These are phyloP conservation scores for Acrobasis consociella DNA, from an alignment of 2,888 invertebrate genomes.

Conservation along the genomic window DNA sequence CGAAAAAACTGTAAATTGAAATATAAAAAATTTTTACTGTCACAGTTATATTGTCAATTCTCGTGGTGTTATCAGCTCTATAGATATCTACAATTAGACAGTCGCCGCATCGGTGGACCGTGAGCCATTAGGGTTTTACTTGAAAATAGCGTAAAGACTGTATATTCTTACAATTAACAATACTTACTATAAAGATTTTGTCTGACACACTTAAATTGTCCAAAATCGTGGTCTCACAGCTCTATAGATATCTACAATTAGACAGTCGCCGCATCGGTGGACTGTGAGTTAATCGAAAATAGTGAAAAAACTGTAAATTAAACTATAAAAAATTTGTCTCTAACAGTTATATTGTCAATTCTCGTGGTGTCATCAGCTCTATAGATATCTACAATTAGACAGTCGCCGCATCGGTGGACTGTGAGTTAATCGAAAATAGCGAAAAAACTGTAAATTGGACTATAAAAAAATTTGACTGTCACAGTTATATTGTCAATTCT, in stretches of 20 bases:
- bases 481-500: not conserved
- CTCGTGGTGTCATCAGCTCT: conserved; percentile 50
- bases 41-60: not conserved
- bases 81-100: conserved; percentile 35
- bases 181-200: no score
- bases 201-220: not conserved
- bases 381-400: conserved; percentile 35
- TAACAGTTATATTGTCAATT: not conserved
- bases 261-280: conserved; percentile 76
- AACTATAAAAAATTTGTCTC: conserved; percentile 23
- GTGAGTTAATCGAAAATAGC: conserved; percentile 87
- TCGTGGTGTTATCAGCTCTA: conserved; percentile 50
- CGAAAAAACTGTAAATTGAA: no score
- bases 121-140: conserved; percentile 86
- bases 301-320: conserved; percentile 86
- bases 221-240: conserved; percentile 42
- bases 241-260: conserved; percentile 42
- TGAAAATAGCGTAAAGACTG: conserved; percentile 86
- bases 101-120: conserved; percentile 80
- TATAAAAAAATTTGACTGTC: not conserved
- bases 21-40: not conserved
- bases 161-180: no score
- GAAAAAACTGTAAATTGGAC: conserved; percentile 84
- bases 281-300: conserved; percentile 86
- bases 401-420: conserved; percentile 79